Evolutionary conservation across 2,888 invertebrate genomes (phyloP).

Genomic region (Erebia ligea): DNA sequence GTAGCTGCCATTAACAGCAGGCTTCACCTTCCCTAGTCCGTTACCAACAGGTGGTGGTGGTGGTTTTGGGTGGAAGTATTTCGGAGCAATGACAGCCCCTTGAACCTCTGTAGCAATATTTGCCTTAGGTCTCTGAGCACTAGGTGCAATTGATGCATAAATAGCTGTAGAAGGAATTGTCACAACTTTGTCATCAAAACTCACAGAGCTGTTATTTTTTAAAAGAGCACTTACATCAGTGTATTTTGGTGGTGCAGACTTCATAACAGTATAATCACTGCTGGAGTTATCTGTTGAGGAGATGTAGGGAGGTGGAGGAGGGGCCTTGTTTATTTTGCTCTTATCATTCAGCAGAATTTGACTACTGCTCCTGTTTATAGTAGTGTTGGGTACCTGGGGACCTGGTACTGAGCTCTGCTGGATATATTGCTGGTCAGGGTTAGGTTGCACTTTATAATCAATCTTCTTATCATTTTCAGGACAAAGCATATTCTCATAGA

Average conservation of each 20-base stretch:
- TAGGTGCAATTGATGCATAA: slow-evolving; percentile 80
- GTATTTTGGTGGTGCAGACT: slow-evolving; percentile 77
- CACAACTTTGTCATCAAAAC: slow-evolving; percentile 73
- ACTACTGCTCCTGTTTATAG: slow-evolving; percentile 59
- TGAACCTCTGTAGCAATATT: slow-evolving; percentile 83
- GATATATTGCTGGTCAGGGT: slow-evolving; percentile 66
- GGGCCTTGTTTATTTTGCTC: slow-evolving; percentile 77
- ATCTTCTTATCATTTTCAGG: slow-evolving; percentile 71
- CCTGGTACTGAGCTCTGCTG: slow-evolving; percentile 74
- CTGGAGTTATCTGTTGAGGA: slow-evolving; percentile 62
- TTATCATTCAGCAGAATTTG: slow-evolving; percentile 69
- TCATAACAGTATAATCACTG: slow-evolving; percentile 78
- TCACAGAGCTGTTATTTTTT: slow-evolving; percentile 66
- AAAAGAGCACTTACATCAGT: slow-evolving; percentile 73
- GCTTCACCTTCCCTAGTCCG: slow-evolving; percentile 73
- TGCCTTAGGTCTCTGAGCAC: slow-evolving; percentile 80
- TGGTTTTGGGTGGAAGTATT: slow-evolving; percentile 83
- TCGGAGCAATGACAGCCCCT: slow-evolving; percentile 77
- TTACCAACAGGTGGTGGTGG: slow-evolving; percentile 84
- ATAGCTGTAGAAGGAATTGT: slow-evolving; percentile 78
- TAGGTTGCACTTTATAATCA: slow-evolving; percentile 65
- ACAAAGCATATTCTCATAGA: slow-evolving; percentile 80
- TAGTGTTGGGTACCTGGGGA: slow-evolving; percentile 72
- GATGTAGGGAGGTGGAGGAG: slow-evolving; percentile 78
- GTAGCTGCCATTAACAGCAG: slow-evolving; percentile 65